Evolutionary conservation across 2,888 invertebrate species (phyloP), one percentile per base, ranked within the genome.

Genomic region (Mystacides longicornis): DNA sequence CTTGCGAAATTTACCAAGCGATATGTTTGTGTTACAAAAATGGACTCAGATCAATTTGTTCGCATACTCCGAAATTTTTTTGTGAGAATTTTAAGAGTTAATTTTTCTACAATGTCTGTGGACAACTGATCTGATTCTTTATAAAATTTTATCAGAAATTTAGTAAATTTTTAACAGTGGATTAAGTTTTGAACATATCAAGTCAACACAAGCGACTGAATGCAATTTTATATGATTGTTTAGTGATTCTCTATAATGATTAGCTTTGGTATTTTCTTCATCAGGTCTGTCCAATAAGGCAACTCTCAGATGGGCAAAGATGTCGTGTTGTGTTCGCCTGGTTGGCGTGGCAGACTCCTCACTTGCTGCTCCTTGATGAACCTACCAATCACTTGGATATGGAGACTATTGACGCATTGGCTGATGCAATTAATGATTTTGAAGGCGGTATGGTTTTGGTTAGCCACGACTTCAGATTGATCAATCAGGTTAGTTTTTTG

Each of bases 251-350:
- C 27, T 27, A 27, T 11, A 27, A 27, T 27, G 43, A 14, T 43
- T 45, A n/a, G 18, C 20, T 7, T 45, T 45, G 9, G 3, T 19
- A 3, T 45, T 19, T 45, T 19, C 31, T 11, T 45, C 21, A n/a
- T 46, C 47, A 91, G 90, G 85, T 93, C 52, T 94, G 93, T 68
- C 94, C 95, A 0, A 95, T 96, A 74, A 82, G 91, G 31, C 94
- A 95, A 71, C 73, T 99, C 57, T 96, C 95, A 0, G 99, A 99
- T 72, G 99, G 99, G 2, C 99, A 99, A 74, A 81, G 97, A 31
- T 99, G 99, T 72, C 86, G 99, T 62, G 97, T 99, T 0, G 97
- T 97, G 57, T 99, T 99, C 74, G 98, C 98, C 16, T 99, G 94
- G 91, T 77, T 99, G 59, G 95, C 99, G 4, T 96, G 93, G 93